Evolutionary conservation across 2,888 invertebrate species (phyloP), one percentile per base, ranked within the genome.

Genomic region (Nymphalis urticae): DNA sequence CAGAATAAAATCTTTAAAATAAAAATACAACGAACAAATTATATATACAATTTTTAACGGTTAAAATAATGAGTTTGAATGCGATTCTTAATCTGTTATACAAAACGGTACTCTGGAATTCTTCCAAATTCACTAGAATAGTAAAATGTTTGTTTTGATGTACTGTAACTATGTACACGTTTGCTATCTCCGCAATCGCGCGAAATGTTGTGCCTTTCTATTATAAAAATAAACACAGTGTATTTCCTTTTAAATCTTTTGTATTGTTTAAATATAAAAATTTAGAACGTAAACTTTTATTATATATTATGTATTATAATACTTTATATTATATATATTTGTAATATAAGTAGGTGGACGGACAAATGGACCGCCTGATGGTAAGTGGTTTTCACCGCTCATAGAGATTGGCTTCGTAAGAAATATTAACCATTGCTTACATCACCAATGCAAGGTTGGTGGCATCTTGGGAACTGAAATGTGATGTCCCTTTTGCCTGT

Each of bases 1-100:
- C 24, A 4, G 16, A 27, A 13, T 24, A 24, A 53, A 16, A 5
- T 53, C 24, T 1, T 53, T 21, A 19, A 56, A 32, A 56, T 56
- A 32, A 56, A n/a, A 56, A 27, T 56, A 27, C 24, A 32, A 32
- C 17, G 17, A 32, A 56, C 27, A 56, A 56, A 16, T 32, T 56
- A n/a, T 6, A 42, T 42, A 51, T 32, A 56, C 16, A n/a, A 16
- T 32, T 17, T 54, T 62, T 56, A 62, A 50, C 53, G 56, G n/a
- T 56, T 64, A 61, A 64, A 62, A 42, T 62, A 73, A 64, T 66
- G 72, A 76, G 81, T 80, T 79, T 80, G 77, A 80, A 80, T 80
- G 76, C 73, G 69, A 77, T 78, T 76, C 75, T 54, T 62, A 68
- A 68, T 51, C 68, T 64, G 60, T 76, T 78, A 75, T 77, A 79